phyloP scores from a whole-genome alignment of 2,113 vertebrate genomes.

The Blennius ocellaris region DNA sequence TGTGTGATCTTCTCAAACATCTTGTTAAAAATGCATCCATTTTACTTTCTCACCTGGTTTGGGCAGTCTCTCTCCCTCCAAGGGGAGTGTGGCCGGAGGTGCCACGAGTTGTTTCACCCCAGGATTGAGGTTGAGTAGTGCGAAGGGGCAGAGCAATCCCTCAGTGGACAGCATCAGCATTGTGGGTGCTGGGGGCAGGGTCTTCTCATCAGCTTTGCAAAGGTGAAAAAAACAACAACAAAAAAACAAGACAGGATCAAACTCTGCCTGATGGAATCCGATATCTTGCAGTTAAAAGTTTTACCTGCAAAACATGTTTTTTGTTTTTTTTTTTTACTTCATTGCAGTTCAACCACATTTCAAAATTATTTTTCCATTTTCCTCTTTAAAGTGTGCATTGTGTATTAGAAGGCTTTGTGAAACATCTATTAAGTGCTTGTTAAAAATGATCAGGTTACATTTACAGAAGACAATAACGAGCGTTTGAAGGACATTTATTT shows the following conservation, averaged over 20 bases:
- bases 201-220: slow-evolving; percentile 90
- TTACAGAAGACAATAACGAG: slow-evolving; percentile 1
- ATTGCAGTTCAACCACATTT: no score
- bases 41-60: slow-evolving; percentile 80
- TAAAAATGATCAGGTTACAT: slow-evolving; percentile 19
- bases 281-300: no score
- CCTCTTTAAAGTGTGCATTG: no score
- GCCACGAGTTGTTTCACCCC: slow-evolving; percentile 84
- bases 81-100: slow-evolving; percentile 63
- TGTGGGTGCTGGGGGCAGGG: slow-evolving; percentile 87
- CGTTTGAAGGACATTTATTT: slow-evolving; percentile 21
- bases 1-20: neutral
- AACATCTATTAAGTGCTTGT: slow-evolving; percentile 10
- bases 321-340: no score
- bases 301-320: no score
- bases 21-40: neutral
- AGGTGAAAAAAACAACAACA: neutral
- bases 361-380: no score
- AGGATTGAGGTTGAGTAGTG: slow-evolving; percentile 92
- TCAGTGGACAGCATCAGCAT: slow-evolving; percentile 95
- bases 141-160: slow-evolving; percentile 93
- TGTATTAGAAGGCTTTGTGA: neutral
- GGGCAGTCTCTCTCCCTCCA: slow-evolving; percentile 88
- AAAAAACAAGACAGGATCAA: neutral
- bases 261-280: no score